phyloP scores from a whole-genome alignment of 1,140 invertebrate species.

The Parapsyche elsis region DNA sequence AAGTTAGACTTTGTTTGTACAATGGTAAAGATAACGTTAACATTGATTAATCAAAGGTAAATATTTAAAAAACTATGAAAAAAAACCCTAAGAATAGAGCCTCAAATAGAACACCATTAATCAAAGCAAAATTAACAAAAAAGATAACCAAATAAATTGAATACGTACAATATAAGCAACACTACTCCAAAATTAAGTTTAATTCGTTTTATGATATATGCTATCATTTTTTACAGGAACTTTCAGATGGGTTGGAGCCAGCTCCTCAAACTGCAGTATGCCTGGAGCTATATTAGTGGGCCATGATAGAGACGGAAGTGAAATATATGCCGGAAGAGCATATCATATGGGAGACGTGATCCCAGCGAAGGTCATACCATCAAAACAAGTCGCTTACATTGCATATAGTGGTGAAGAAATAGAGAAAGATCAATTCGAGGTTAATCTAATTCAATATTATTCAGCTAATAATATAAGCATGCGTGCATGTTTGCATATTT shows the following conservation, averaged over 20 bases:
- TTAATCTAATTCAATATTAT: slow-evolving; percentile 56
- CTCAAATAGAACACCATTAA: too few species aligned
- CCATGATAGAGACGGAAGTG: slow-evolving; percentile 75
- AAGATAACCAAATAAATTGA: too few species aligned
- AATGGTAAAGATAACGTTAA: too few species aligned
- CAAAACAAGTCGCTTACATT: slow-evolving; percentile 74
- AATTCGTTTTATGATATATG: too few species aligned
- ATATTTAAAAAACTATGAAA: too few species aligned
- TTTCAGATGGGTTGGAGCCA: slow-evolving; percentile 65
- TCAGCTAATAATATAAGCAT: background rate
- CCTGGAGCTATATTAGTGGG: slow-evolving; percentile 75
- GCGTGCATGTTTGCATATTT: background rate
- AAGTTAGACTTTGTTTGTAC: too few species aligned
- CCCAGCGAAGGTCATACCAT: slow-evolving; percentile 81
- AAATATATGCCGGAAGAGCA: slow-evolving; percentile 80
- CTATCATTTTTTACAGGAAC: slow-evolving; percentile 59
- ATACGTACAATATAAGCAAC: too few species aligned
- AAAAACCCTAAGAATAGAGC: too few species aligned
- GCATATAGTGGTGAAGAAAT: slow-evolving; percentile 73
- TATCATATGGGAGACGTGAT: slow-evolving; percentile 78
- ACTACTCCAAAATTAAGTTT: too few species aligned
- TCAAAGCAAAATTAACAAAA: too few species aligned
- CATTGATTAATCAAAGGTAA: too few species aligned
- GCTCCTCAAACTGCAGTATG: slow-evolving; percentile 63
- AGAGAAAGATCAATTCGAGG: slow-evolving; percentile 73